These are phyloP conservation scores for Harpalus rufipes DNA, from an alignment of 2,888 invertebrate species.

Conservation along the genomic window DNA sequence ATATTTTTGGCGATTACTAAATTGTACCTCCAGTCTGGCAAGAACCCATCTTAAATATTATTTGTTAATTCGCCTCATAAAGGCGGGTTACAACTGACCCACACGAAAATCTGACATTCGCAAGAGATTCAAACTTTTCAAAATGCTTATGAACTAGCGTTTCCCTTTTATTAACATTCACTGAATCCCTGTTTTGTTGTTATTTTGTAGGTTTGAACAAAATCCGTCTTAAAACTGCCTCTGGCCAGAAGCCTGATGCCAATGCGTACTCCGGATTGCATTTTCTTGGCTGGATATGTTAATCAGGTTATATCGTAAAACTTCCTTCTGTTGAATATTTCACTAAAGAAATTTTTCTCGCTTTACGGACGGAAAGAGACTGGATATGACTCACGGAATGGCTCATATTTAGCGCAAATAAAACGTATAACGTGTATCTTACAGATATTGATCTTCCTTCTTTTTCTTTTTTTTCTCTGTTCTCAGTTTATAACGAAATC, in stretches of 20 bases:
- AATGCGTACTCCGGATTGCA: constrained; percentile 27
- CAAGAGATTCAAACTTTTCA: too few relatives aligned
- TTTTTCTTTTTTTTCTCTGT: constrained; percentile 5
- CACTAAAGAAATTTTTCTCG: constrained; percentile 37
- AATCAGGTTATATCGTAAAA: constrained; percentile 54
- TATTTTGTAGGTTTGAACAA: too few relatives aligned
- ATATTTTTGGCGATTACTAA: too few relatives aligned
- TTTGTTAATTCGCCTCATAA: too few relatives aligned
- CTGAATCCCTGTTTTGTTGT: too few relatives aligned
- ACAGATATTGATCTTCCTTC: constrained; percentile 14
- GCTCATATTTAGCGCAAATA: constrained; percentile 18
- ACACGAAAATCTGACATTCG: too few relatives aligned
- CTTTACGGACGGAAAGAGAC: constrained; percentile 26
- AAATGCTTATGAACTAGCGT: too few relatives aligned
- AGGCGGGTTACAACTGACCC: too few relatives aligned
- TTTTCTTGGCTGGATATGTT: constrained; percentile 35
- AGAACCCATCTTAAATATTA: too few relatives aligned
- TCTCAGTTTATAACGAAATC: too few relatives aligned
- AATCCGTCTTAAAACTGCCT: background rate
- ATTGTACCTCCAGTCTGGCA: too few relatives aligned
- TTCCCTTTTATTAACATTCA: too few relatives aligned
- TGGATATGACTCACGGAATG: constrained; percentile 18
- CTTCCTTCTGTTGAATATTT: constrained; percentile 33
- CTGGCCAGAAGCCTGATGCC: background rate
- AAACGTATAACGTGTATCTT: constrained; percentile 1